Base-by-base conservation (phyloP, 2,888 invertebrate genomes). In the Hermaeophaga mercurialis region DNA sequence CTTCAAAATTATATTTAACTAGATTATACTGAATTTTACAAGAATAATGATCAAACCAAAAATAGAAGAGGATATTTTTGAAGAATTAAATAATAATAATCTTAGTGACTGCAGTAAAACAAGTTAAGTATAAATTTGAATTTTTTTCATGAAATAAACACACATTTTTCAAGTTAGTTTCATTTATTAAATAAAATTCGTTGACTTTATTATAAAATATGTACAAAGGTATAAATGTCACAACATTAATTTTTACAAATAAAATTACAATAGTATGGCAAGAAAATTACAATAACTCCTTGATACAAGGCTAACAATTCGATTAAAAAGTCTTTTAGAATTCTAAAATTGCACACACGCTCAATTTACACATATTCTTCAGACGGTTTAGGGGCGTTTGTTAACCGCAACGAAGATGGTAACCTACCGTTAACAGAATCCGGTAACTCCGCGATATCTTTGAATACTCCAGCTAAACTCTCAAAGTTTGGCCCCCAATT, bases 401-500 rank as follows among this genome's bases (percentile, higher is more conserved):
- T 89, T 74, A 91, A 82, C 74, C 91, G 83, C 61, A 91, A 79
- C 14, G 89, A 87, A 61, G 86, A 84, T 63, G 89, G 84, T 71
- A 89, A 85, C 67, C 90, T 81, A 59, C 87, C 86, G 66, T 86
- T 86, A 15, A 87, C 87, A 43, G 87, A 83, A 74, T 96, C 95
- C 2, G 96, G 96, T 67, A 96, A 80, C 79, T 95, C 94, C 39
- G 95, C 96, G 70, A 96, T 96, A 79, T 96, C 96, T 80, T 93
- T 94, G 73, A 96, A 96, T 44, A 96, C 96, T 18, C 96, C 95
- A 62, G 94, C 94, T 74, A 96, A 84, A 75, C 91, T 94, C 78
- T 96, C 94, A 78, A 95, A 96, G 79, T 94, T 96, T 14, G 95
- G 94, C 6, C 96, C 95, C 95, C 96, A 96, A 78, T 96, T 96